Evolutionary conservation across 2,797 vertebrate species (phyloP).

Genomic region (Xerus rutilus): DNA sequence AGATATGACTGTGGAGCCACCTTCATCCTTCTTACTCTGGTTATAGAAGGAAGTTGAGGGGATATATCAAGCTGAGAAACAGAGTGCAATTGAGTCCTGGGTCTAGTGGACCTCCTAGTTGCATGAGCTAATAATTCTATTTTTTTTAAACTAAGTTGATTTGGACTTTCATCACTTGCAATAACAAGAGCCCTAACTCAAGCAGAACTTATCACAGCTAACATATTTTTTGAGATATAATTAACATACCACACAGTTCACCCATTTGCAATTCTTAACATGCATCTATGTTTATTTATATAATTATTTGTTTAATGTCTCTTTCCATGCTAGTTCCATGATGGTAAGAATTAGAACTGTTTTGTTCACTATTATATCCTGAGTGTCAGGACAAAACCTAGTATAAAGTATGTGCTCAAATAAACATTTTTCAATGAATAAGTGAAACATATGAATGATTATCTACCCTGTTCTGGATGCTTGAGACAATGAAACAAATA

Average conservation of each 20-base stretch:
- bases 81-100: background rate
- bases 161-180: conserved; percentile 32
- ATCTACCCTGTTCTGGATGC: background rate
- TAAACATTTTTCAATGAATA: conserved; percentile 50
- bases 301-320: conserved; percentile 36
- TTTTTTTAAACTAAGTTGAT: conserved; percentile 61
- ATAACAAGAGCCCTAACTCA: conserved; percentile 34
- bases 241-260: background rate
- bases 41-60: background rate
- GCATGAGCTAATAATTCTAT: background rate
- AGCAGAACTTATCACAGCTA: background rate
- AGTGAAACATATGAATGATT: conserved; percentile 27
- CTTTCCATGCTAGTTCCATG: conserved; percentile 33
- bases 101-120: background rate
- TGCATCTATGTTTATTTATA: background rate
- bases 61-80: conserved; percentile 30
- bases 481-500: conserved; percentile 41
- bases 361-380: background rate
- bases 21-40: background rate
- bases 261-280: background rate
- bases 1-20: conserved; percentile 8
- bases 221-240: background rate
- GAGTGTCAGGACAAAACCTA: conserved; percentile 17
- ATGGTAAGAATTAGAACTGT: conserved; percentile 21
- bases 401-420: background rate